Conservation (phyloP, 92 coral and sea anemone genomes). For the Plumapathes pennacea region DNA sequence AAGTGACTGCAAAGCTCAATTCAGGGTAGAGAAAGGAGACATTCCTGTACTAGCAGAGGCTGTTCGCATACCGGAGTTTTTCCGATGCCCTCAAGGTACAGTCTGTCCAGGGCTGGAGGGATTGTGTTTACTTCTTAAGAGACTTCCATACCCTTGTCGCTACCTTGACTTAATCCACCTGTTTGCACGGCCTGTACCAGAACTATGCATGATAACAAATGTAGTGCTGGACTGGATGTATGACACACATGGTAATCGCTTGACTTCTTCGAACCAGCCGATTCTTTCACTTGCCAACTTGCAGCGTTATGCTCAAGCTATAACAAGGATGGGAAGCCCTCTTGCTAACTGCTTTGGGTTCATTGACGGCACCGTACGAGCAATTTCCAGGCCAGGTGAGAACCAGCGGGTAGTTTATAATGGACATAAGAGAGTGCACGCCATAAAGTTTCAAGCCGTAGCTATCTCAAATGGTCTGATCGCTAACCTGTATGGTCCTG, state of each 20-base stretch:
- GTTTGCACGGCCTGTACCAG: constrained; percentile 60
- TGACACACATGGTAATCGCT: constrained; percentile 23
- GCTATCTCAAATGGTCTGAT: constrained; percentile 54
- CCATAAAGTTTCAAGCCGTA: constrained; percentile 45
- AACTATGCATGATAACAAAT: constrained; percentile 48
- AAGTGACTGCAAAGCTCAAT: constrained; percentile 10
- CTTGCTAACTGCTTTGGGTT: constrained; percentile 53
- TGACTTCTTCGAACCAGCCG: constrained; percentile 64
- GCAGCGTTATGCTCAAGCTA: constrained; percentile 38
- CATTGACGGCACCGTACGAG: constrained; percentile 56
- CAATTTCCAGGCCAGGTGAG: constrained; percentile 38
- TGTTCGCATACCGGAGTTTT: constrained; percentile 35
- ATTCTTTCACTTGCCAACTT: constrained; percentile 26
- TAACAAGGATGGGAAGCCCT: constrained; percentile 31
- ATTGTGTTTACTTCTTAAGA: constrained; percentile 32
- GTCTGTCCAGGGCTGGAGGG: constrained; percentile 44
- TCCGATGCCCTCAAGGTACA: constrained; percentile 49
- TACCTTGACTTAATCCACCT: constrained; percentile 34
- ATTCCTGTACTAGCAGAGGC: constrained; percentile 11
- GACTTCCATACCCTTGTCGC: constrained; percentile 48
- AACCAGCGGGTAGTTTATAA: constrained; percentile 53
- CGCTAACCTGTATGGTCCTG: constrained; percentile 51
- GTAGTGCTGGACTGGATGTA: constrained; percentile 60
- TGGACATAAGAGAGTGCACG: constrained; percentile 55
- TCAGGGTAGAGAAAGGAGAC: constrained; percentile 14